These are phyloP conservation scores for Asarcornis scutulata DNA, from an alignment of 2,113 vertebrate species.

Conservation along the genomic window DNA sequence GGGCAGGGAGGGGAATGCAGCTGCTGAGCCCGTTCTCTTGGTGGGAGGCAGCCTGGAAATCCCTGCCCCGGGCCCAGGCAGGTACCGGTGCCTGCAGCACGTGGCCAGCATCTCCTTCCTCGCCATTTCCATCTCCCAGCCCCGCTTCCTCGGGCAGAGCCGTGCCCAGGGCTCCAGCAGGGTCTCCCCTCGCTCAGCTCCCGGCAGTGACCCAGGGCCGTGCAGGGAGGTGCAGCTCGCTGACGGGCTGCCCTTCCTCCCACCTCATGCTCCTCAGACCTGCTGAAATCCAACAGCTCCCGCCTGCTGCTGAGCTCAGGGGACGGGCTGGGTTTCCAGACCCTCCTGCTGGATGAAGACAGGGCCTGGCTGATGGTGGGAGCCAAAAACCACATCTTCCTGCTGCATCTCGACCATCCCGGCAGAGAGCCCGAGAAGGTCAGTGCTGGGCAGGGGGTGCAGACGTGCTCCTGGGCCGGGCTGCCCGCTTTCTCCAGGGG, in stretches of 20 bases:
- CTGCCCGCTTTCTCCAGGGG: background rate
- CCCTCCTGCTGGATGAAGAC: slow-evolving; percentile 85
- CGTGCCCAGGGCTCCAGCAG: background rate
- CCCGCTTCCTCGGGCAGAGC: background rate
- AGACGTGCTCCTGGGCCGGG: background rate
- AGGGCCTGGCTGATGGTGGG: slow-evolving; percentile 85
- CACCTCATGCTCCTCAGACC: slow-evolving; percentile 66
- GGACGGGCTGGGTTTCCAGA: slow-evolving; percentile 75
- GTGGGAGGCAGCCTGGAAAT: background rate
- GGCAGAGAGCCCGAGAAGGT: slow-evolving; percentile 77
- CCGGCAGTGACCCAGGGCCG: background rate
- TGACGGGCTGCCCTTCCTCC: background rate
- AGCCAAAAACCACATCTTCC: slow-evolving; percentile 84
- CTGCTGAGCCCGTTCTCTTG: background rate
- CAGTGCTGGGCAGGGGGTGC: background rate
- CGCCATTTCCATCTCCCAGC: background rate
- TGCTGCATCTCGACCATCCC: slow-evolving; percentile 80
- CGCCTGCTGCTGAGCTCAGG: slow-evolving; percentile 73
- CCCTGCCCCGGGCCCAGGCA: background rate
- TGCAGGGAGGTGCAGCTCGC: background rate
- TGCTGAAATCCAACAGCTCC: slow-evolving; percentile 78
- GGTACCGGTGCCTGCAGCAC: background rate
- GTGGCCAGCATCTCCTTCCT: background rate
- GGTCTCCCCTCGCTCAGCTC: background rate
- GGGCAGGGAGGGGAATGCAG: background rate